Evolutionary conservation across 2,113 vertebrate species (phyloP).

Genomic region (Gobio gobio): DNA sequence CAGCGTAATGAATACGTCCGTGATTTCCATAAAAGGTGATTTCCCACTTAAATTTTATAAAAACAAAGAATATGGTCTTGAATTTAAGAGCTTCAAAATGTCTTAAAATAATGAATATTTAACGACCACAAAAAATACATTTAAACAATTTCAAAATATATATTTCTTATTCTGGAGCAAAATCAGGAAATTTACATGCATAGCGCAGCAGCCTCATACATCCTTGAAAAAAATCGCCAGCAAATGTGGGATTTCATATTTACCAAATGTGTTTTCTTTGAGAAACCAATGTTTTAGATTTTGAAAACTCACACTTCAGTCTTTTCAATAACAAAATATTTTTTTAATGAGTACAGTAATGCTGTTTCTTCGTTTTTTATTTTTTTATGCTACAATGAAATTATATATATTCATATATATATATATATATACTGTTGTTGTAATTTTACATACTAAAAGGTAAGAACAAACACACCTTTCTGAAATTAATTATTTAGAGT

Average conservation of each 20-base stretch:
- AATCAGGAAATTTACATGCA: neutral
- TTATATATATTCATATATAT: no score
- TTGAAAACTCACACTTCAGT: neutral
- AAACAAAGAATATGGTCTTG: neutral
- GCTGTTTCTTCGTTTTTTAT: no score
- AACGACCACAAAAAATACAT: no score
- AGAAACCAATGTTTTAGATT: neutral
- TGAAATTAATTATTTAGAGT: neutral
- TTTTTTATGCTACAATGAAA: no score
- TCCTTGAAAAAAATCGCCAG: no score
- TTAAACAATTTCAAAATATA: no score
- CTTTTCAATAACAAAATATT: neutral
- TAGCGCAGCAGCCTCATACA: neutral
- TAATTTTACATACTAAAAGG: no score
- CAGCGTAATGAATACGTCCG: neutral
- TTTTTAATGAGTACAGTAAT: neutral
- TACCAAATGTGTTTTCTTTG: neutral
- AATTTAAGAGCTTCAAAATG: neutral
- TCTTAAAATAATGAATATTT: no score
- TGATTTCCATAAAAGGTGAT: neutral
- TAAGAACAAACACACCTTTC: neutral
- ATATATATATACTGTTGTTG: no score
- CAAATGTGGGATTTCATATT: no score
- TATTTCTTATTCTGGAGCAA: neutral
- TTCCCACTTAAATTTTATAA: neutral